Percentiles rank a stretch among this genome's conserved stretches.
Evolutionary conservation across 2,113 vertebrate species (phyloP).

Genomic region (Pungitius pungitius): DNA sequence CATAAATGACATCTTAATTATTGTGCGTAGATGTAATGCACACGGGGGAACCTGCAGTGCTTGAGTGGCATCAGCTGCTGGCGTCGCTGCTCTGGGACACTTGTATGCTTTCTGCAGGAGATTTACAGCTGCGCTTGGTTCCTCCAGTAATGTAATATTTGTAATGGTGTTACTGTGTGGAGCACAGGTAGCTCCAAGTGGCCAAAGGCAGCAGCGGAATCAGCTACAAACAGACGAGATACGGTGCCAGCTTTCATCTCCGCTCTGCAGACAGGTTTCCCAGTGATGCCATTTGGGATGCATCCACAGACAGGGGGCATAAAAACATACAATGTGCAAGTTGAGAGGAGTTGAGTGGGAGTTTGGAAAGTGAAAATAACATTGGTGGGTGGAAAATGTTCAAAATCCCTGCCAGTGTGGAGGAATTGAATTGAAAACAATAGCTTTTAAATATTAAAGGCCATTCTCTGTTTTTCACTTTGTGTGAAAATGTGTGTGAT

Average conservation of each 20-base stretch:
- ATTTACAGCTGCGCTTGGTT: conserved; percentile 10
- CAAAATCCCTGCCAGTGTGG: conserved; percentile 24
- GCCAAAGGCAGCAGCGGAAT: neutral
- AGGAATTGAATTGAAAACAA: neutral
- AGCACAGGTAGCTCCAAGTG: neutral
- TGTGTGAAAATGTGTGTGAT: conserved; percentile 8
- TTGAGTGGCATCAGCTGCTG: neutral
- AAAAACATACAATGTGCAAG: neutral
- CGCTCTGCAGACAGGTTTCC: neutral
- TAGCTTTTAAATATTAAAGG: neutral
- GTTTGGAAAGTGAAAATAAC: conserved; percentile 10
- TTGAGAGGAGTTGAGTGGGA: conserved; percentile 7
- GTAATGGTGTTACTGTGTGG: neutral
- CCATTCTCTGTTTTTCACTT: neutral
- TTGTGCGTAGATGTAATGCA: neutral
- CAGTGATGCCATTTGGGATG: neutral
- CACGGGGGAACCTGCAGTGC: conserved; percentile 3
- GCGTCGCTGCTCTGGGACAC: neutral
- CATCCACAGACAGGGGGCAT: neutral
- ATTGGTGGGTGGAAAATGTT: conserved; percentile 11
- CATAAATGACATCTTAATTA: too few relatives aligned
- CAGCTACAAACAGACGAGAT: conserved; percentile 2
- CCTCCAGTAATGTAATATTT: neutral
- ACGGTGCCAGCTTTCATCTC: neutral
- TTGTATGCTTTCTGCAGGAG: conserved; percentile 1